Evolutionary conservation across 2,113 vertebrate species (phyloP).

Genomic region (Oryzias melastigma): DNA sequence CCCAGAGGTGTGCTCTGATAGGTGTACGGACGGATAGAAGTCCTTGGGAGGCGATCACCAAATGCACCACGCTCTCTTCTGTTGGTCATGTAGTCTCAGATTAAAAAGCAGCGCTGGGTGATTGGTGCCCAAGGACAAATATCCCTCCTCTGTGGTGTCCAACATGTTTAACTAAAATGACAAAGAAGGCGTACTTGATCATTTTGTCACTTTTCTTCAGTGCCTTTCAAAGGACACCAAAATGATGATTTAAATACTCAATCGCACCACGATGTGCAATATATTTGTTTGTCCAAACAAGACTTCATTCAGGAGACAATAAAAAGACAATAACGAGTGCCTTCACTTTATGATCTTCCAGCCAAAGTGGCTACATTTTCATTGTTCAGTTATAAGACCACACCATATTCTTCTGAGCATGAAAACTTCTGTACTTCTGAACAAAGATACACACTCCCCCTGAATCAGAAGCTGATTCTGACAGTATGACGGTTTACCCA

Average conservation of each 20-base stretch:
- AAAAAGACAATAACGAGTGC: background rate
- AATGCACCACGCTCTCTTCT: conserved; percentile 15
- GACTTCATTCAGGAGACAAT: background rate
- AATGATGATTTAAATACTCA: too few species aligned
- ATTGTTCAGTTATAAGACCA: background rate
- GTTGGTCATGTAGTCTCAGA: conserved; percentile 38
- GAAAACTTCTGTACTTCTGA: background rate
- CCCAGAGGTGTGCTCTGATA: conserved; percentile 53
- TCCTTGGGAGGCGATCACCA: conserved; percentile 69
- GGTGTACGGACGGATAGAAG: conserved; percentile 38
- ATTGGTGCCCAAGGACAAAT: conserved; percentile 55
- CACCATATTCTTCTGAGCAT: background rate
- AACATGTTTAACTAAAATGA: conserved; percentile 51
- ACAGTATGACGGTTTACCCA: background rate
- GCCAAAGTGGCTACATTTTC: background rate
- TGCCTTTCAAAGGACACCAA: background rate
- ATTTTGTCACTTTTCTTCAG: conserved; percentile 3
- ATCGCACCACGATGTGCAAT: background rate
- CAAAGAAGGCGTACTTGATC: conserved; percentile 21
- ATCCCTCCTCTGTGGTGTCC: conserved; percentile 5
- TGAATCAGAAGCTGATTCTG: conserved; percentile 4
- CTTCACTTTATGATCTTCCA: background rate
- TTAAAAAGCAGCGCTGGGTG: conserved; percentile 60
- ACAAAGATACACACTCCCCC: background rate
- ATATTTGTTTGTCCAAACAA: background rate